Conservation (phyloP, 2,888 invertebrate species). For the Tachina lurida region DNA sequence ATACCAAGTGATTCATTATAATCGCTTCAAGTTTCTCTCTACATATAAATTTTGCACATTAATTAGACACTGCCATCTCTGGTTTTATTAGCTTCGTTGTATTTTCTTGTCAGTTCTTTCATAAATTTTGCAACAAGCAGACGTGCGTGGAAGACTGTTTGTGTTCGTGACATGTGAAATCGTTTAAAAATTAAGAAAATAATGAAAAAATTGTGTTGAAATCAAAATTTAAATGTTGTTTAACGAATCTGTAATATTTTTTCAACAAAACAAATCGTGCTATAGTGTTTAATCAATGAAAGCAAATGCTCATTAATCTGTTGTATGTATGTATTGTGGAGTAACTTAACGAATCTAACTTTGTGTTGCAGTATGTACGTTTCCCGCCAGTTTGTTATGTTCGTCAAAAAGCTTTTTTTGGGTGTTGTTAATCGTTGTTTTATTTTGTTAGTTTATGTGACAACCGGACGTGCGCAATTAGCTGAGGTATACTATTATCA, state of each 20-base stretch:
- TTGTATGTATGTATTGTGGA: not conserved
- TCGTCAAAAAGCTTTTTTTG: not conserved
- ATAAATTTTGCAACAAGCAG: not conserved
- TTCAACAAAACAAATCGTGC: not conserved
- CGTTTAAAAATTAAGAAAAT: not conserved
- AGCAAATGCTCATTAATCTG: not conserved
- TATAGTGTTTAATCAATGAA: not conserved
- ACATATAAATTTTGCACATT: too few species aligned
- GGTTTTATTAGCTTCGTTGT: not conserved
- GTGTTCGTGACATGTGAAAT: not conserved
- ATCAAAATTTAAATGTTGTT: not conserved
- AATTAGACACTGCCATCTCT: not conserved
- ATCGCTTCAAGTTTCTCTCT: too few species aligned
- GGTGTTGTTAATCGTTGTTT: not conserved
- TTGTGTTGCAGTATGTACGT: not conserved
- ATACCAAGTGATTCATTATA: too few species aligned
- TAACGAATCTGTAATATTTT: too few species aligned
- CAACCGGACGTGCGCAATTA: not conserved
- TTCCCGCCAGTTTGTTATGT: not conserved
- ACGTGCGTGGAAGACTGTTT: not conserved
- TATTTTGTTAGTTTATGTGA: not conserved
- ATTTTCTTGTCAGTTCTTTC: not conserved
- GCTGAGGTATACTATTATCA: too few species aligned
- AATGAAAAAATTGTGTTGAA: not conserved
- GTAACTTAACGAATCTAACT: not conserved